These are phyloP conservation scores for Lycocorax pyrrhopterus DNA, from an alignment of 2,113 vertebrate genomes.

Conservation along the genomic window DNA sequence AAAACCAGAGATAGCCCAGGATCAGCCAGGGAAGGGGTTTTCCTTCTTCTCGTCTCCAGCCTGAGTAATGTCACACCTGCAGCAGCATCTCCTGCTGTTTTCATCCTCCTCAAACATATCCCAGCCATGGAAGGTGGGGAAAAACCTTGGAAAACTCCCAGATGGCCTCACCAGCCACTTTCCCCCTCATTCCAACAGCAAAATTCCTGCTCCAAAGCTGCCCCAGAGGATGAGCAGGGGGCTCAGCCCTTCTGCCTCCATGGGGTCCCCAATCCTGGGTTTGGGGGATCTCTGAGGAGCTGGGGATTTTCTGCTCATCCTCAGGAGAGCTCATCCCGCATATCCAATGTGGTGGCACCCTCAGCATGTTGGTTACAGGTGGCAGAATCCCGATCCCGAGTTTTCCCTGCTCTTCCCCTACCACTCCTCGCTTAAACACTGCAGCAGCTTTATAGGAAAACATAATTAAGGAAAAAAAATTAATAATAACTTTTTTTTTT, in stretches of 20 bases:
- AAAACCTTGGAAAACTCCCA: neutral
- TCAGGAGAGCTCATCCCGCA: neutral
- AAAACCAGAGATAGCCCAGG: neutral
- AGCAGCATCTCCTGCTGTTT: neutral
- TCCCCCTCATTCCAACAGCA: neutral
- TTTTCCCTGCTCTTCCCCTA: neutral
- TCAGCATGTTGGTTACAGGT: fast-evolving
- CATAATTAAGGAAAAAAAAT: neutral
- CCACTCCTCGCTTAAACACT: neutral
- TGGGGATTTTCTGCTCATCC: neutral
- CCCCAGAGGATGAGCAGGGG: neutral
- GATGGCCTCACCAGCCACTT: neutral
- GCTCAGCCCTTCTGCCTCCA: neutral
- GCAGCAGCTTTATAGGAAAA: neutral
- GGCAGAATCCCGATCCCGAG: neutral
- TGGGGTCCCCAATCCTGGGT: fast-evolving
- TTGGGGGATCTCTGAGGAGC: neutral
- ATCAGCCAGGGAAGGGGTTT: neutral
- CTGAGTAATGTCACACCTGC: neutral
- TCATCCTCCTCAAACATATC: neutral
- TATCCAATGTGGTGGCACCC: fast-evolving
- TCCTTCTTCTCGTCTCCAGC: neutral
- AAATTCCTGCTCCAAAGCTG: neutral
- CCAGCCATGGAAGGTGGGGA: neutral
- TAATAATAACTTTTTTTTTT: neutral